Evolutionary conservation across 1,140 invertebrate genomes (phyloP).

Genomic region (Drosophila lowei): DNA sequence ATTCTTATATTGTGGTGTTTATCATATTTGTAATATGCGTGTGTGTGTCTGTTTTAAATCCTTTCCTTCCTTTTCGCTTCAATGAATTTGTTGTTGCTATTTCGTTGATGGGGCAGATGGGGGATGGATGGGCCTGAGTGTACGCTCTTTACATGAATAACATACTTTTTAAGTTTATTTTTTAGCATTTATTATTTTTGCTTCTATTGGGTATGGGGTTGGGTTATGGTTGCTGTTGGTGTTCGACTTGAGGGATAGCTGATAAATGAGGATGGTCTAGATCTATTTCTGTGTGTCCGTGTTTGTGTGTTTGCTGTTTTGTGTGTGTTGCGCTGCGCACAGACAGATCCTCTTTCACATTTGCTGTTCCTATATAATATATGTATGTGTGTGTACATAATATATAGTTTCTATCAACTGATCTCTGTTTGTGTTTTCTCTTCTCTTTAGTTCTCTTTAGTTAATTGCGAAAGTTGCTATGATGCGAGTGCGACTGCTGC

Average conservation of each 20-base stretch:
- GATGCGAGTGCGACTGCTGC: conserved; percentile 34
- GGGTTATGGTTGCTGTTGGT: conserved; percentile 8
- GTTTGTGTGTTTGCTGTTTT: conserved; percentile 17
- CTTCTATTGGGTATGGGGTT: conserved; percentile 47
- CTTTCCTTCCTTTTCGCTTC: conserved; percentile 29
- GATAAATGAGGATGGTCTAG: conserved; percentile 18
- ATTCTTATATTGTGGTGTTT: conserved; percentile 56
- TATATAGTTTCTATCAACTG: conserved; percentile 63
- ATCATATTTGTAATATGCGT: conserved; percentile 63
- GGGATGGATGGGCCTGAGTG: conserved; percentile 10
- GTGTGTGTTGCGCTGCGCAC: conserved; percentile 68
- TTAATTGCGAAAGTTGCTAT: conserved; percentile 56
- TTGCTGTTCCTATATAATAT: conserved; percentile 70
- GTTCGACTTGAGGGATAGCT: conserved; percentile 15
- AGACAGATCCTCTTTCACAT: conserved; percentile 78
- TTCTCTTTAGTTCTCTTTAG: conserved; percentile 18
- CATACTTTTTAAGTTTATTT: conserved; percentile 57
- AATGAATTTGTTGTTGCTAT: conserved; percentile 32
- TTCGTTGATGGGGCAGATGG: conserved; percentile 15
- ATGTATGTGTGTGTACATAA: conserved; percentile 52
- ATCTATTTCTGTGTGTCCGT: conserved; percentile 32
- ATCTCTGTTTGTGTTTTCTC: conserved; percentile 27
- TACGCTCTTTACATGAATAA: conserved; percentile 53
- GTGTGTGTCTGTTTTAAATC: conserved; percentile 36
- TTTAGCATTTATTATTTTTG: conserved; percentile 53